Conservation (phyloP, 2,797 vertebrate genomes). For the Melanotaenia pygmaea region DNA sequence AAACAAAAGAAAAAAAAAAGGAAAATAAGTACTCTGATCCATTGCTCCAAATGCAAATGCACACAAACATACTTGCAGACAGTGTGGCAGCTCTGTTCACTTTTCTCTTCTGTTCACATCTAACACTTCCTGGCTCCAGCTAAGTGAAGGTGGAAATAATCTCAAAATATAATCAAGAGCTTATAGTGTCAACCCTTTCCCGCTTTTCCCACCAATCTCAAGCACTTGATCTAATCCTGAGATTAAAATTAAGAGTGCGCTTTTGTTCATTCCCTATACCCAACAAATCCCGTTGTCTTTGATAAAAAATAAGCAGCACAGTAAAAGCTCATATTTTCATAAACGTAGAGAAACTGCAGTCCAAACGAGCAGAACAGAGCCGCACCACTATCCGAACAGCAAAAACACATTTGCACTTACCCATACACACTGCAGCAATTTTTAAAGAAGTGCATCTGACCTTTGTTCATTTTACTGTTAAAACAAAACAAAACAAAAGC, state of each 20-base stretch:
- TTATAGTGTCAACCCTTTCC: slow-evolving; percentile 29
- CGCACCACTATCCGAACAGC: slow-evolving; percentile 47
- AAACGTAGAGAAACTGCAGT: slow-evolving; percentile 44
- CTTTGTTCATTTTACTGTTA: slow-evolving; percentile 67
- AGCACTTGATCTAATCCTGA: slow-evolving; percentile 10
- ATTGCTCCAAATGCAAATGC: slow-evolving; percentile 58
- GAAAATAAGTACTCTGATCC: slow-evolving; percentile 50
- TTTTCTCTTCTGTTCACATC: slow-evolving; percentile 32
- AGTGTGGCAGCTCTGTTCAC: slow-evolving; percentile 65
- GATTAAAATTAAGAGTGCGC: slow-evolving; percentile 1
- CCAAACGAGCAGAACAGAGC: slow-evolving; percentile 38
- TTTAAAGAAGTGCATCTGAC: slow-evolving; percentile 68
- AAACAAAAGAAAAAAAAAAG: not conserved
- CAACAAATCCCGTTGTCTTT: slow-evolving; percentile 28
- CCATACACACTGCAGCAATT: slow-evolving; percentile 59
- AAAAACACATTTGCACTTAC: slow-evolving; percentile 27
- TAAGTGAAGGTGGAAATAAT: slow-evolving; percentile 30
- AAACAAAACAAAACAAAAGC: slow-evolving; percentile 27
- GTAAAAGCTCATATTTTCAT: slow-evolving; percentile 40
- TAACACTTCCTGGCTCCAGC: slow-evolving; percentile 41
- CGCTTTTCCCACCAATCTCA: not conserved
- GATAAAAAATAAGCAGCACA: slow-evolving; percentile 33
- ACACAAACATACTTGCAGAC: slow-evolving; percentile 31
- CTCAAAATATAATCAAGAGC: slow-evolving; percentile 4
- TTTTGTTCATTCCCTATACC: slow-evolving; percentile 41